A percentile compares a stretch with the other conserved stretches of the same genome.
phyloP scores from a whole-genome alignment of 2,113 vertebrate species.

The Pituophis catenifer region DNA sequence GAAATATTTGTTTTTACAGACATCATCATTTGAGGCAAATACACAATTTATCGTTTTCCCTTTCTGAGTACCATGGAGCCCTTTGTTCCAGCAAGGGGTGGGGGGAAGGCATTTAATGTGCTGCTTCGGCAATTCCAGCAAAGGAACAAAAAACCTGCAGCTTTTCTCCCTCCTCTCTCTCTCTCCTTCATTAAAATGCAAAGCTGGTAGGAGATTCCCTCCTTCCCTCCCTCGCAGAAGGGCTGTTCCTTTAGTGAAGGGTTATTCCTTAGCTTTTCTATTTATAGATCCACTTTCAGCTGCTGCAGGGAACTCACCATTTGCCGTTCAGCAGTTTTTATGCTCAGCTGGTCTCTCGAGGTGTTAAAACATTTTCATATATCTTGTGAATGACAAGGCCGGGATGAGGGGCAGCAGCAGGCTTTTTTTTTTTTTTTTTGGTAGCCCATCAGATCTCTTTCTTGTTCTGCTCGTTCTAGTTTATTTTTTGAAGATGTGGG shows the following conservation, averaged over 20 bases:
- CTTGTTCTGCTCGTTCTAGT: neutral
- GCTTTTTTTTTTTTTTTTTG: neutral
- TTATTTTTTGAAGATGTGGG: neutral
- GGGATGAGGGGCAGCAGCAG: neutral
- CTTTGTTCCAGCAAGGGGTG: neutral
- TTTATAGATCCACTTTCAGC: constrained; percentile 52
- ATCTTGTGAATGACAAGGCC: constrained; percentile 38
- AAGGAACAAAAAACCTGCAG: neutral
- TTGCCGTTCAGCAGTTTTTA: constrained; percentile 39
- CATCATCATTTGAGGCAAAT: constrained; percentile 17
- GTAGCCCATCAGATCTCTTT: neutral
- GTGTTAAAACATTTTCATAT: constrained; percentile 42
- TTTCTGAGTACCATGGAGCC: neutral
- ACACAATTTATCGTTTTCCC: neutral
- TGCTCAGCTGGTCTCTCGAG: constrained; percentile 16
- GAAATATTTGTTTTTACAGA: neutral
- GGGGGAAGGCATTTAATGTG: neutral
- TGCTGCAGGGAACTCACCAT: constrained; percentile 32
- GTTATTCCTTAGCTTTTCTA: constrained; percentile 2
- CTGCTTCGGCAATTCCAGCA: neutral
- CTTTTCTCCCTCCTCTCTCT: neutral
- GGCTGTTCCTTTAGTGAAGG: constrained; percentile 25
- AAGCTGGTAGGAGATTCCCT: constrained; percentile 42
- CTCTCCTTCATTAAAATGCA: constrained; percentile 29
- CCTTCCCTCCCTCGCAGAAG: constrained; percentile 20